A percentile compares a stretch with the other conserved stretches of the same genome.
phyloP scores from a whole-genome alignment of 2,113 vertebrate species.

The Hippopotamus amphibius region DNA sequence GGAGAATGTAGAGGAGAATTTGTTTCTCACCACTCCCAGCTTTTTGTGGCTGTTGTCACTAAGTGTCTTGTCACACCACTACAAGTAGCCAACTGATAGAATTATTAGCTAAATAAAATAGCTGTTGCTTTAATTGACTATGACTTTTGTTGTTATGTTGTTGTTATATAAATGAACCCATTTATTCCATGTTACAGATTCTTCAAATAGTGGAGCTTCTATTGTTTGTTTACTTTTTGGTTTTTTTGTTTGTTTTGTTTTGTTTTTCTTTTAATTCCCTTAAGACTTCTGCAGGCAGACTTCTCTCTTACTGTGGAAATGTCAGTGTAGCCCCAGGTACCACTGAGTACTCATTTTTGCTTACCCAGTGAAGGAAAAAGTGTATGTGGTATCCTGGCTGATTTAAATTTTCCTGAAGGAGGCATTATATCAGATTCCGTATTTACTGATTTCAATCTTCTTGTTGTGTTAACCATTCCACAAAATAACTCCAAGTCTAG shows the following conservation, averaged over 20 bases:
- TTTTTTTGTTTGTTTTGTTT: no score
- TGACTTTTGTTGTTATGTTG: background rate
- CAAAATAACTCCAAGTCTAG: background rate
- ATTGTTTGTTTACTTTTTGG: background rate
- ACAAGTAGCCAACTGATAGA: background rate
- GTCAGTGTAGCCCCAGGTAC: background rate
- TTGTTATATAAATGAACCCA: background rate
- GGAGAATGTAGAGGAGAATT: background rate
- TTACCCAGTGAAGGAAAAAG: background rate
- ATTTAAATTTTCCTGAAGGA: background rate
- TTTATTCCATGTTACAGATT: background rate
- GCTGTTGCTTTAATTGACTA: background rate
- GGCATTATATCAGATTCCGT: background rate
- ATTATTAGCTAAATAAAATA: background rate
- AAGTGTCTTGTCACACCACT: no score
- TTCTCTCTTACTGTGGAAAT: background rate
- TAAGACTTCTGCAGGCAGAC: background rate
- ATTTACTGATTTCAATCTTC: background rate
- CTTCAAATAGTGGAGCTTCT: background rate
- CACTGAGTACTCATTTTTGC: background rate
- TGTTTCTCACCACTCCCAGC: background rate
- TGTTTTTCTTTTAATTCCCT: background rate
- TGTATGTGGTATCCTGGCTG: rapidly evolving
- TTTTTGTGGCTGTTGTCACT: background rate
- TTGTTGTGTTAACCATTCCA: background rate